Conservation (phyloP, 2,797 vertebrate genomes). For the Denticeps clupeoides region DNA sequence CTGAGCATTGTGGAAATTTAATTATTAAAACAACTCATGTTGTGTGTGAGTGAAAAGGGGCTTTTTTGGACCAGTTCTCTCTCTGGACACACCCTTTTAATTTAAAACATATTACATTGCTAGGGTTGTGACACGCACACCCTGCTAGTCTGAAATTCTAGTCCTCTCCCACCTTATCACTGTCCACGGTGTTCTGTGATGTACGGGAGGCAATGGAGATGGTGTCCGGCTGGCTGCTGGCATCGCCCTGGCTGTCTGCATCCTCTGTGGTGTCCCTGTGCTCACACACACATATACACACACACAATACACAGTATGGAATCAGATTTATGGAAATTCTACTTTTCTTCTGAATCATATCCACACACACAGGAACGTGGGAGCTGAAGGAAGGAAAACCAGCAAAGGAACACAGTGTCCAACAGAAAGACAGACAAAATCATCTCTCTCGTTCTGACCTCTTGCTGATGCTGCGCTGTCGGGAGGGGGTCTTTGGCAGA, state of each 20-base stretch:
- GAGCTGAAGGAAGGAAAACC: too few relatives aligned
- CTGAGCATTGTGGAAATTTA: too few relatives aligned
- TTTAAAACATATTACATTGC: not conserved
- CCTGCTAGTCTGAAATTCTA: too few relatives aligned
- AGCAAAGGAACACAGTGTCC: too few relatives aligned
- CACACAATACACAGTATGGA: not conserved
- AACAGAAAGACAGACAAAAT: too few relatives aligned
- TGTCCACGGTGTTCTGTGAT: slow-evolving; percentile 94
- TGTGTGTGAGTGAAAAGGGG: too few relatives aligned
- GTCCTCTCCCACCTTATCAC: slow-evolving; percentile 89
- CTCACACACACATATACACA: slow-evolving; percentile 6
- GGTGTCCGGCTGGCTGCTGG: slow-evolving; percentile 93
- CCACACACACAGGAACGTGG: too few relatives aligned
- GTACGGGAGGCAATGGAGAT: slow-evolving; percentile 95
- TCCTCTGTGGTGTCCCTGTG: slow-evolving; percentile 87
- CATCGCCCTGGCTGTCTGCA: slow-evolving; percentile 88
- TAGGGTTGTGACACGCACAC: not conserved
- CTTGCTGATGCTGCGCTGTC: slow-evolving; percentile 87
- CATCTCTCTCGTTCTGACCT: too few relatives aligned
- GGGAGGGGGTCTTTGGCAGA: slow-evolving; percentile 88
- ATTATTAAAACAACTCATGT: too few relatives aligned
- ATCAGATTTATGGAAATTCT: too few relatives aligned
- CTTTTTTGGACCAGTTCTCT: not conserved
- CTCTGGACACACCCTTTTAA: slow-evolving; percentile 4
- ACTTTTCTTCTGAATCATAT: too few relatives aligned